Percentiles rank a stretch among this genome's conserved stretches.
These are phyloP conservation scores for Dryobota labecula DNA, from an alignment of 2,888 invertebrate species.

Conservation along the genomic window DNA sequence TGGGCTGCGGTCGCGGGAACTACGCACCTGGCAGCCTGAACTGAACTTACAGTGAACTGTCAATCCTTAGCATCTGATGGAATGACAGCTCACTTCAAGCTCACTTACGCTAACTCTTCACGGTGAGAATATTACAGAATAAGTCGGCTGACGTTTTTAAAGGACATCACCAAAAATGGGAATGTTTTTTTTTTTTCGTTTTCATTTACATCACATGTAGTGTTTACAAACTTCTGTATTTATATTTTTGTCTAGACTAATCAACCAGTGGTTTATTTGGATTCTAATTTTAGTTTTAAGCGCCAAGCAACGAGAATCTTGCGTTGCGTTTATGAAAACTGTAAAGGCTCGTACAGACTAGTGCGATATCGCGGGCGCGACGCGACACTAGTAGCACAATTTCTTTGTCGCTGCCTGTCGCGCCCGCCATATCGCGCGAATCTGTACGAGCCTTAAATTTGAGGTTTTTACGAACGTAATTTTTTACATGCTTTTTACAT, in stretches of 20 bases:
- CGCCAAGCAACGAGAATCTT: not conserved
- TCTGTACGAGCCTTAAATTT: no score
- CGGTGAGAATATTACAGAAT: not conserved
- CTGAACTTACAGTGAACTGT: not conserved
- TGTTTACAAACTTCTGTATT: slow-evolving; percentile 7
- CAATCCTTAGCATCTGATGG: no score
- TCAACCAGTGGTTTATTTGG: slow-evolving; percentile 28
- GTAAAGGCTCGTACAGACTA: no score
- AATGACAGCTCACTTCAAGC: not conserved
- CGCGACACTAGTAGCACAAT: no score
- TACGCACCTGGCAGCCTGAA: not conserved
- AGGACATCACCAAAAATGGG: no score
- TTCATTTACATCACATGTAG: no score
- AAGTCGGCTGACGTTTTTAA: not conserved
- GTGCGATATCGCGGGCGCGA: no score
- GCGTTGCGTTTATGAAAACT: slow-evolving; percentile 11
- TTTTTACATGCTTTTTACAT: not conserved
- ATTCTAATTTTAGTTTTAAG: slow-evolving; percentile 33
- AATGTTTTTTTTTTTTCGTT: no score
- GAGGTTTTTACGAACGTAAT: not conserved
- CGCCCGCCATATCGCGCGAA: no score
- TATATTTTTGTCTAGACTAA: slow-evolving; percentile 33
- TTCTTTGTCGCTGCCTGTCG: no score
- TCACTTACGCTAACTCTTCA: not conserved
- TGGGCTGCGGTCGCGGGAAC: not conserved